phyloP scores from a whole-genome alignment of 2,113 vertebrate genomes.

The Orycteropus afer region DNA sequence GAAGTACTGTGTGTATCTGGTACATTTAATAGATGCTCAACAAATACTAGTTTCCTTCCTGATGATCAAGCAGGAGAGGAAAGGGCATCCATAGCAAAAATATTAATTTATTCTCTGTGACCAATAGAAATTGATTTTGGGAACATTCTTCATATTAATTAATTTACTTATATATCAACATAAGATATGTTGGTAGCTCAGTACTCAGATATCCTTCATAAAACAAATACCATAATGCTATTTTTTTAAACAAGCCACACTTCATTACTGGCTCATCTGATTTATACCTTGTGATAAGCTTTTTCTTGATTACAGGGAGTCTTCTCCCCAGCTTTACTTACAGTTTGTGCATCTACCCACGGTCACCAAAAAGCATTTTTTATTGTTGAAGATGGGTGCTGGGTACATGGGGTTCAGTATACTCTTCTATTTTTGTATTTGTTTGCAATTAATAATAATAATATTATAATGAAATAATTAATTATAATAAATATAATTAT shows the following conservation, averaged over 20 bases:
- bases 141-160: no score
- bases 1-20: background rate
- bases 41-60: constrained; percentile 24
- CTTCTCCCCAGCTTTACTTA: background rate
- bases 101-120: no score
- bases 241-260: background rate
- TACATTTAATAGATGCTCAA: constrained; percentile 16
- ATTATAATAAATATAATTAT: no score
- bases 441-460: no score
- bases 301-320: background rate
- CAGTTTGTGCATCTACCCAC: background rate
- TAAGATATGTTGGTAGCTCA: constrained; percentile 15
- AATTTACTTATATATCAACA: constrained; percentile 7
- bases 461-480: no score
- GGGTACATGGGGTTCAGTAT: background rate
- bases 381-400: background rate
- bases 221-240: background rate
- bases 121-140: no score
- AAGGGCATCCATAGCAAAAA: background rate
- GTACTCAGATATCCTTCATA: background rate
- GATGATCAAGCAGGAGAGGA: background rate
- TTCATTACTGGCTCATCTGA: constrained; percentile 4
- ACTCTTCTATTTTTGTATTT: background rate
- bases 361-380: constrained; percentile 19
- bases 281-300: background rate